Base-by-base conservation (phyloP, 2,113 vertebrate genomes). In the Apodemus sylvaticus region DNA sequence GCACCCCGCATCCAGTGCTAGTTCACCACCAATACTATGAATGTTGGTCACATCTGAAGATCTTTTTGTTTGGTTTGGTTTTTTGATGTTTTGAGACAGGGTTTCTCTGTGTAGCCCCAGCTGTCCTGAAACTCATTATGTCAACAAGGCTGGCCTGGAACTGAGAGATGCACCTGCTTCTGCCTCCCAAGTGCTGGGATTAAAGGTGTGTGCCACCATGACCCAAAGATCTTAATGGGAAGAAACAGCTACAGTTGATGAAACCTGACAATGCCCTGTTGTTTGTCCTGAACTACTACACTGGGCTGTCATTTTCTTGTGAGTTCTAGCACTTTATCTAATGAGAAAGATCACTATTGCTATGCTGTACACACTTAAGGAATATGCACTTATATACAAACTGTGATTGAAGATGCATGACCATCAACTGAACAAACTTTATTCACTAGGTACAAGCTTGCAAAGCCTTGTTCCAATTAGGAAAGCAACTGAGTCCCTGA, bases 1-100 rank as follows among this genome's bases (percentile, higher is more conserved):
- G 92, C 86, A 96, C 71, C 86, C 94, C 98, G 96, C 95, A 93
- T 91, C 97, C 98, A 98, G 97, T 97, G 97, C 96, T 96, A 88
- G 94, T 89, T 94, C 74, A 93, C 55, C 89, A 91, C 74, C 2
- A 91, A 92, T 89, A 85, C 98, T 98, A 91, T 16, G 94, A 97
- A 98, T 90, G 94, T 97, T 39, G 83, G 93, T n/a, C 96, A 93
- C 82, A 98, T 93, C 89, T 60, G 39, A 97, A 96, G 96, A 97
- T 96, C 73, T 73, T 2, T 73, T 73, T 36, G 12, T 34, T 68
- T 68, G 22, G 53, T 20, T 60, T 60, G 58, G 17, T 60, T 66
- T 66, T 66, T 34, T 66, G 31, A 5, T 34, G 13, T 68, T 68
- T 68, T 13, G 10, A 73, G n/a, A 73, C n/a, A 73, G n/a, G 20